Evolutionary conservation across 2,797 vertebrate species (phyloP).

Genomic region (Setipinna tenuifilis): DNA sequence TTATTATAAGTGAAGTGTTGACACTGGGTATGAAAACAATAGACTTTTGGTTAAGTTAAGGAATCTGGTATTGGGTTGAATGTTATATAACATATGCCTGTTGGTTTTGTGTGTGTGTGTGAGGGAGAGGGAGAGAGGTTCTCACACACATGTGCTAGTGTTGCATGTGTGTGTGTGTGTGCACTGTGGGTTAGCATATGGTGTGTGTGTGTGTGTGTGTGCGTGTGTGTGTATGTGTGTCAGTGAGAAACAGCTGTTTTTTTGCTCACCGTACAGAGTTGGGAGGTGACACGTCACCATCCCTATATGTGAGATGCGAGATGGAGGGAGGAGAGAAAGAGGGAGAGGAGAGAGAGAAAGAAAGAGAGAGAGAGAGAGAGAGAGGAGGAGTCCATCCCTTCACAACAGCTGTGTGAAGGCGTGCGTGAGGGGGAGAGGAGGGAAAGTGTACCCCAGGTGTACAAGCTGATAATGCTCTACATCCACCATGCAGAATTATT

Average conservation of each 20-base stretch:
- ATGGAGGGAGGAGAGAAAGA: neutral
- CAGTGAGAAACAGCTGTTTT: slow-evolving; percentile 67
- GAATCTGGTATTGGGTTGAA: neutral
- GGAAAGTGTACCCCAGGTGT: neutral
- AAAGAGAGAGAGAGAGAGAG: neutral
- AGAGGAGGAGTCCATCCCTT: neutral
- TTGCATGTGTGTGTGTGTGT: slow-evolving; percentile 1
- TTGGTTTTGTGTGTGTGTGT: neutral
- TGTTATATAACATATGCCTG: neutral
- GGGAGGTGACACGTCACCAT: slow-evolving; percentile 52
- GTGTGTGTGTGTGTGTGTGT: slow-evolving; percentile 45
- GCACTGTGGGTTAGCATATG: slow-evolving; percentile 21
- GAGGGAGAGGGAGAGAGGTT: neutral
- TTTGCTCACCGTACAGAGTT: slow-evolving; percentile 60
- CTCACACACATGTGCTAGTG: neutral
- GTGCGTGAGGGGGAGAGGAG: neutral
- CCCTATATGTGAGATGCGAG: slow-evolving; percentile 29
- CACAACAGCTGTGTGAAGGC: neutral
- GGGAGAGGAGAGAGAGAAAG: slow-evolving; percentile 12
- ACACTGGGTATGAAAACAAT: neutral
- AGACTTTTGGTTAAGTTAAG: neutral
- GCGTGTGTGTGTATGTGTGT: slow-evolving; percentile 48
- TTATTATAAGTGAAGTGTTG: neutral
- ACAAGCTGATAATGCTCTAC: neutral
- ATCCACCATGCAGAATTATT: neutral